Conservation (phyloP, 2,797 vertebrate species). For the Austrolebias charrua region DNA sequence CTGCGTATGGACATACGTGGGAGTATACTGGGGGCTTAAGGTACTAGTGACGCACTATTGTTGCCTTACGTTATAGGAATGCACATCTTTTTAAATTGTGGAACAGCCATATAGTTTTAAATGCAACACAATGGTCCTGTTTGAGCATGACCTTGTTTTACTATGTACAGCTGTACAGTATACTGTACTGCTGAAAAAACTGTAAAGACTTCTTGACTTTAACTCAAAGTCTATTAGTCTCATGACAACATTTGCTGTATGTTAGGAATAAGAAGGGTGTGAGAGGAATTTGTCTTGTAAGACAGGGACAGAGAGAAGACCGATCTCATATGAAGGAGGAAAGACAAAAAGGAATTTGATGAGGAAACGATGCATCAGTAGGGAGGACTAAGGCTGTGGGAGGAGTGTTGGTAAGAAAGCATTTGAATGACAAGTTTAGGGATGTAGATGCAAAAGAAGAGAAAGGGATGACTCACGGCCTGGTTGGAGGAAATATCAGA, state of each 20-base stretch:
- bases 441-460: conserved; percentile 54
- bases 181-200: no score
- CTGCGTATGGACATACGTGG: no score
- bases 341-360: conserved; percentile 1
- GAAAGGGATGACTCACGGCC: conserved; percentile 65
- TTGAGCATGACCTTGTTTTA: no score
- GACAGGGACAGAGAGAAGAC: conserved; percentile 2
- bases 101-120: no score
- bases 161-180: no score
- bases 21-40: no score
- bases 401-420: conserved; percentile 24
- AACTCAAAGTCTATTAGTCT: not conserved
- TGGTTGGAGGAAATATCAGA: conserved; percentile 57
- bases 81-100: no score
- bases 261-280: conserved; percentile 26
- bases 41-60: no score
- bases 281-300: not conserved
- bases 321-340: conserved; percentile 4
- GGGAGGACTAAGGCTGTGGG: conserved; percentile 29
- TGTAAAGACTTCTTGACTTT: no score
- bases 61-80: no score
- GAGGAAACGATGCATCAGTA: conserved; percentile 10
- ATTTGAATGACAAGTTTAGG: conserved; percentile 20
- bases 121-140: no score
- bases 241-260: conserved; percentile 33